Percentiles rank a stretch among this genome's conserved stretches.
These are phyloP conservation scores for Diadegma fenestrale DNA, from an alignment of 2,888 invertebrate genomes.

Conservation along the genomic window DNA sequence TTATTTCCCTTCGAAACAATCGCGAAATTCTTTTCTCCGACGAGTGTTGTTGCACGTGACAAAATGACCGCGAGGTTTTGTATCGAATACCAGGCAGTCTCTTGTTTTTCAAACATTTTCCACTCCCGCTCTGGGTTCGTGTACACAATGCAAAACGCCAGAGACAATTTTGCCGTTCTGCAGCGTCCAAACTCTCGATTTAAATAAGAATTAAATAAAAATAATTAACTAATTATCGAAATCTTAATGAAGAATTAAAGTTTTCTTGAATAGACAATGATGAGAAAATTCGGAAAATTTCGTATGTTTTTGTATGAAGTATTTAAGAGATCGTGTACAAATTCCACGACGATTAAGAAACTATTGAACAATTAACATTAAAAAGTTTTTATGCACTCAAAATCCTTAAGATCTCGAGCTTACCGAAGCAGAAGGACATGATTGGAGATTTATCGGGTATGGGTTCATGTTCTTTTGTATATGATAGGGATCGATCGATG, in stretches of 20 bases:
- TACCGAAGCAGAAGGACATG: background rate
- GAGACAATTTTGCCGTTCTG: background rate
- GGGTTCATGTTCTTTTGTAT: constrained; percentile 8
- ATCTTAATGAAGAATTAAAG: background rate
- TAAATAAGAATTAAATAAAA: no score
- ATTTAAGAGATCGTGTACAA: no score
- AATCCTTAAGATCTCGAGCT: no score
- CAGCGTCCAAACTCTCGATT: background rate
- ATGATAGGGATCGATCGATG: background rate
- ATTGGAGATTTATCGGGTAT: background rate
- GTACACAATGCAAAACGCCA: background rate
- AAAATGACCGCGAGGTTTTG: constrained; percentile 1
- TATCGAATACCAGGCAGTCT: constrained; percentile 49
- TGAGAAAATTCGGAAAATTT: no score
- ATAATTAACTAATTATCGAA: no score
- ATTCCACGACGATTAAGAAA: no score
- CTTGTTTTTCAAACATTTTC: constrained; percentile 44
- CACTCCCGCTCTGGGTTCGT: background rate
- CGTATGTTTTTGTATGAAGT: no score
- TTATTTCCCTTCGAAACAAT: constrained; percentile 11
- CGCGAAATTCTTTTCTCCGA: constrained; percentile 26
- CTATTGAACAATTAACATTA: no score
- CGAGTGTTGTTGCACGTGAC: constrained; percentile 51
- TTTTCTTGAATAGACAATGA: no score
- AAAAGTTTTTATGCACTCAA: no score